Base-by-base conservation (phyloP, 2,797 vertebrate species). In the Nyctalus aviator region DNA sequence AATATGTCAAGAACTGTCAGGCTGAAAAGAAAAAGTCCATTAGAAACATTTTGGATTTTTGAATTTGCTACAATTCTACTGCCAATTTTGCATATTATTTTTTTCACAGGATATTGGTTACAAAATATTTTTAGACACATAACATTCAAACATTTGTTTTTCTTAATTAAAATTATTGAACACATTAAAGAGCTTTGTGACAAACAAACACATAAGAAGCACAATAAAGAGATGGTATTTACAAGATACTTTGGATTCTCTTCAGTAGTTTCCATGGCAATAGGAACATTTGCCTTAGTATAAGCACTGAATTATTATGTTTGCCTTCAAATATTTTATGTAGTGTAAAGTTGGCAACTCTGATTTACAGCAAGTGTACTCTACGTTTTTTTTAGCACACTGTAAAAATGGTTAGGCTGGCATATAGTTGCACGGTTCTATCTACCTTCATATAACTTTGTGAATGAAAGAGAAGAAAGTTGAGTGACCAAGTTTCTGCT, bases 201-300 rank as follows among this genome's bases (percentile, higher is more conserved):
- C n/a, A 90, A 90, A 69, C 41, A 82, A 77, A 78, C 64, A 95
- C 91, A 95, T 87, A 64, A 78, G 30, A 6, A 87, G 35, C 20
- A 72, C 30, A 66, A 84, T 4, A 81, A 95, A 89, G 46, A 88
- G 57, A 1, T 81, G 41, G 5, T 62, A 93, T 84, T 96, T 95
- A 68, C 8, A 77, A 62, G 68, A 94, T 15, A 77, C 15, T 64
- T 81, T 44, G 62, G 20, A 12, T 84, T 94, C 46, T 6, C 3
- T 73, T 66, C 68, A 77, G 57, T 64, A 46, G 68, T 95, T 95
- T 93, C 90, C 72, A 84, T 88, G 92, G 77, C 87, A 95, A 71
- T 84, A 84, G 8, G 21, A 48, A 89, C 15, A 57, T 81, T 90
- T 27, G 12, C 44, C 2, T 72, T 59, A 55, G 14, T 76, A 6